These are phyloP conservation scores for Neria commutata DNA, from an alignment of 2,888 invertebrate species.

Conservation along the genomic window DNA sequence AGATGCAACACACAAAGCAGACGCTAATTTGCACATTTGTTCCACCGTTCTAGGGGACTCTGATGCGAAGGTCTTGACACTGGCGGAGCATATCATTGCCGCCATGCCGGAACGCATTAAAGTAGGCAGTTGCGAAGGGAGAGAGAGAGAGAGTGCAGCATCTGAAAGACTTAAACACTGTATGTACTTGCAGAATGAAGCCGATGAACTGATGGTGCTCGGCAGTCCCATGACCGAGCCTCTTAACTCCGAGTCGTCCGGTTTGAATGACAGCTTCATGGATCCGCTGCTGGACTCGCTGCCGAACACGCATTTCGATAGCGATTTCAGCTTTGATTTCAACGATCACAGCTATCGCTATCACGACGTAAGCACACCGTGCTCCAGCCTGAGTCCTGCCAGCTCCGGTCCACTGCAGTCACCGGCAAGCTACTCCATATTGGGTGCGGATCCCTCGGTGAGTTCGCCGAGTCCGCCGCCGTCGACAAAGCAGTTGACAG, in stretches of 20 bases:
- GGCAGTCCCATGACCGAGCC: constrained; percentile 66
- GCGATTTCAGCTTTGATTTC: constrained; percentile 81
- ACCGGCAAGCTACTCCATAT: constrained; percentile 74
- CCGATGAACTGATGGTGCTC: constrained; percentile 71
- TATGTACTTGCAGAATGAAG: constrained; percentile 70
- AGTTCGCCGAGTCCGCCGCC: constrained; percentile 78
- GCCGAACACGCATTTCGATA: constrained; percentile 69
- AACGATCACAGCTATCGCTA: constrained; percentile 82
- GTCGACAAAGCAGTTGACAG: constrained; percentile 89
- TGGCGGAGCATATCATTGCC: constrained; percentile 98
- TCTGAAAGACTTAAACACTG: neutral
- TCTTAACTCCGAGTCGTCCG: constrained; percentile 59
- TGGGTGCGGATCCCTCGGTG: constrained; percentile 65
- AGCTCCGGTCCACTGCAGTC: constrained; percentile 81
- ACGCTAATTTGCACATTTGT: neutral
- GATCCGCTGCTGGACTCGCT: constrained; percentile 74
- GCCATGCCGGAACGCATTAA: constrained; percentile 98
- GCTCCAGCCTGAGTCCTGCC: constrained; percentile 82
- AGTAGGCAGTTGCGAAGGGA: constrained; percentile 63
- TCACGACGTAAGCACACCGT: constrained; percentile 79
- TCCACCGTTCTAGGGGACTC: constrained; percentile 85
- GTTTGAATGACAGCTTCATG: constrained; percentile 74
- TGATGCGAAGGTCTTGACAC: constrained; percentile 87
- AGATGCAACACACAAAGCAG: neutral
- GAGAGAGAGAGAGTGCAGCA: neutral